Evolutionary conservation across 2,113 vertebrate species (phyloP), one percentile per base, ranked within the genome.

Genomic region (Syngnathus floridae): DNA sequence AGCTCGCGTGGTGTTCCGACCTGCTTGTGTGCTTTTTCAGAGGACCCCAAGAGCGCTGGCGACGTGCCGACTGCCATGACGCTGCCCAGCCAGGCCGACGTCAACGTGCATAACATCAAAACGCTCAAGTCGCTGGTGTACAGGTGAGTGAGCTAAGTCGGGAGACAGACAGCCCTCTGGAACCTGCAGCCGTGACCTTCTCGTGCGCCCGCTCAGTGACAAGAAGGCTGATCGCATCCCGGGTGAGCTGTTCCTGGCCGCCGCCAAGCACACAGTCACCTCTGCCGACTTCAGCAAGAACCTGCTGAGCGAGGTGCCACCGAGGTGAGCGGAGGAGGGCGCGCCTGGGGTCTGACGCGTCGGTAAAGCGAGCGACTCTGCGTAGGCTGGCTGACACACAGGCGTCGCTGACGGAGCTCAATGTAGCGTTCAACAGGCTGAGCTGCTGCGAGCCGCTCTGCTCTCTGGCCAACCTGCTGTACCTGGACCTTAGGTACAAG

Each of bases 261-360:
- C 90, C 58, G 86, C 78, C 22, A 68, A 57, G 72, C 82, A 79
- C 1, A 66, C 76, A 3, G 71, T 99, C 59, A 56, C 82, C 69
- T 90, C 81, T 0, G 57, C 93, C 57, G 93, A 97, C 86, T 96
- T 99, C 87, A 95, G 95, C 90, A 98, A 92, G 87, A 99, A 99
- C 78, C 92, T 92, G 71, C 91, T 98, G 22, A 89, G 65, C 16
- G 84, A 86, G 61, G 56, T 95, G 31, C 96, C 95, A 8, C 35
- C 87, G 1, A 94, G 96, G 95, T 99, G 90, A 4, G 38, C 16
- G 8, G 43, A 4, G 1, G 3, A 1, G 0, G 11, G 1, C 4
- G 1, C 16, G 12, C 14, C 5, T 16, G 13, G 43, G 14, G 43
- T 45, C 43, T 4, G 43, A 45, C 43, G 43, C 4, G 26, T 31